phyloP scores from a whole-genome alignment of 2,888 invertebrate genomes.

The Lottia gigantea region DNA sequence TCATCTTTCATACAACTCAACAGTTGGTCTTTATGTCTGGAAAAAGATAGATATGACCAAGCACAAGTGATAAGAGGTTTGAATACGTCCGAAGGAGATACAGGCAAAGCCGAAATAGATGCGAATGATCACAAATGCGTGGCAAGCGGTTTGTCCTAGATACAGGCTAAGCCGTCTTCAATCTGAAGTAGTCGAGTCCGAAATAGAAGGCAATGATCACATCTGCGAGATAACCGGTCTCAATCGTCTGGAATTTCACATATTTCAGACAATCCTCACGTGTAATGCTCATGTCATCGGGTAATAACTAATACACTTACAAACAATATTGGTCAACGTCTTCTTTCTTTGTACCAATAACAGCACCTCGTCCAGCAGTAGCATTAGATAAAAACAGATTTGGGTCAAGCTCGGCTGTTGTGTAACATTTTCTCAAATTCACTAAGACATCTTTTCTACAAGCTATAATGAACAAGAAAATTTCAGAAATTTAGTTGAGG shows the following conservation, averaged over 20 bases:
- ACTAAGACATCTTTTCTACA: constrained; percentile 26
- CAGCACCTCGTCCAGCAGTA: constrained; percentile 26
- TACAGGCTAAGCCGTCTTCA: too few species aligned
- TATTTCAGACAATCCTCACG: too few species aligned
- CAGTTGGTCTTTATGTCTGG: constrained; percentile 25
- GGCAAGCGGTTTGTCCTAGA: too few species aligned
- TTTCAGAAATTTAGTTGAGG: neutral
- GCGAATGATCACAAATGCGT: too few species aligned
- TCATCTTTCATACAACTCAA: constrained; percentile 28
- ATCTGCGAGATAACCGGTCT: too few species aligned
- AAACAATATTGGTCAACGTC: constrained; percentile 28
- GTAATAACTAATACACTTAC: constrained; percentile 24
- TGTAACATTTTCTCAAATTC: constrained; percentile 30
- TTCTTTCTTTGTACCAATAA: constrained; percentile 25
- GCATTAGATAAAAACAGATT: constrained; percentile 31
- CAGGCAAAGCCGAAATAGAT: too few species aligned
- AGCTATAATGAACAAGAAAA: constrained; percentile 16
- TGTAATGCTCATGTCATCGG: neutral
- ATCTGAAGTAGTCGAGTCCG: too few species aligned
- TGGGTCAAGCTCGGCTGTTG: constrained; percentile 21
- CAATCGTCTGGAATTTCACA: too few species aligned
- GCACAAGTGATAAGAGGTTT: too few species aligned
- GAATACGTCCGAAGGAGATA: too few species aligned
- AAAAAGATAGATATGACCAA: neutral
- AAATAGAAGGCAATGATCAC: too few species aligned